phyloP scores from a whole-genome alignment of 2,888 invertebrate species.

The Hyles lineata region DNA sequence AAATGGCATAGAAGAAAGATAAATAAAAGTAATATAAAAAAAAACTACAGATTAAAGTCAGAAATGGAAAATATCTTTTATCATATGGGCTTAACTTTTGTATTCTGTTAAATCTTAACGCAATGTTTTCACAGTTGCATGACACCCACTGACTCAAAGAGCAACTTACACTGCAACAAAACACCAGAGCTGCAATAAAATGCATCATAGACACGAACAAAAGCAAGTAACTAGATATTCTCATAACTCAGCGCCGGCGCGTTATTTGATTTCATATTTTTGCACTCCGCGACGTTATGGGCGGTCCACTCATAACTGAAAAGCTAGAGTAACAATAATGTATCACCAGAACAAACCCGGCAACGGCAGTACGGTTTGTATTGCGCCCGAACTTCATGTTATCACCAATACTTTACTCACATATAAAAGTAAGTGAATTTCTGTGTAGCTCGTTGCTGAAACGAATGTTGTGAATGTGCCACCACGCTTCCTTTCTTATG shows the following conservation, averaged over 20 bases:
- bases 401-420: conserved; percentile 23
- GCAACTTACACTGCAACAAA: not conserved
- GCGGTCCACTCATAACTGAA: not conserved
- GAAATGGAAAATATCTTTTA: too few relatives aligned
- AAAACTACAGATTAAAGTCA: too few relatives aligned
- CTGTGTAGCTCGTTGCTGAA: conserved; percentile 56
- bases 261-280: conserved; percentile 6
- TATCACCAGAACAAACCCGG: not conserved
- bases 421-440: conserved; percentile 58
- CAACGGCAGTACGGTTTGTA: not conserved
- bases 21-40: too few relatives aligned
- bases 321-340: not conserved
- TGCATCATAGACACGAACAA: conserved; percentile 1
- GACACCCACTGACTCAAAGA: not conserved
- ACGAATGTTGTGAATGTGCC: conserved; percentile 42
- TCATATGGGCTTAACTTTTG: too few relatives aligned
- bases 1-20: not conserved
- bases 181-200: not conserved
- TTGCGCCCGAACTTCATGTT: not conserved
- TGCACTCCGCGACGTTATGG: not conserved
- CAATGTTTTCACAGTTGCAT: not conserved
- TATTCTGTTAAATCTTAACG: not conserved
- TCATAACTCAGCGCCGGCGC: not conserved
- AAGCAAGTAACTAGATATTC: conserved; percentile 3
- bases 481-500: conserved; percentile 40